Conservation (phyloP, 2,113 vertebrate species). For the Puntigrus tetrazona region DNA sequence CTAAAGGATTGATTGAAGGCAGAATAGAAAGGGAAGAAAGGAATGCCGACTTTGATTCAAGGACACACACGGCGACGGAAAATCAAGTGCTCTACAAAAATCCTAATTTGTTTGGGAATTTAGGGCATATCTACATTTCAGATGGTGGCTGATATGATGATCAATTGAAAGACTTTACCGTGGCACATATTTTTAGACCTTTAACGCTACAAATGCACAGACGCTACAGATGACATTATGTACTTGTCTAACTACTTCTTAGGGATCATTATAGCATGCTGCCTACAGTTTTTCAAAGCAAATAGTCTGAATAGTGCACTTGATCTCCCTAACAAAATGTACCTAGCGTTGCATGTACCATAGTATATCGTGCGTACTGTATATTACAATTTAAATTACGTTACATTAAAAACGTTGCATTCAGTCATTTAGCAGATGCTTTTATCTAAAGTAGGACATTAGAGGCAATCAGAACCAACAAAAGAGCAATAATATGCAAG, state of each 20-base stretch:
- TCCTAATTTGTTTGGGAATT: slow-evolving; percentile 47
- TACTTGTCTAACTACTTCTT: not conserved
- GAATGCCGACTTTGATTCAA: slow-evolving; percentile 66
- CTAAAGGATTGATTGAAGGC: slow-evolving; percentile 78
- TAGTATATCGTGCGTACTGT: too few relatives aligned
- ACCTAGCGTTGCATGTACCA: too few relatives aligned
- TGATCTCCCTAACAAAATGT: too few relatives aligned
- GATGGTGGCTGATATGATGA: slow-evolving; percentile 5
- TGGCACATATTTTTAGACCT: not conserved
- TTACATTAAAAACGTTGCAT: too few relatives aligned
- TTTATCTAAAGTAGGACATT: too few relatives aligned
- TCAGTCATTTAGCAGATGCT: too few relatives aligned
- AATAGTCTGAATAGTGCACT: not conserved
- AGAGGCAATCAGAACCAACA: too few relatives aligned
- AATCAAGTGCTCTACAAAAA: slow-evolving; percentile 35
- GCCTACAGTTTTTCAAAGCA: not conserved
- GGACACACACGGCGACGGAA: slow-evolving; percentile 52
- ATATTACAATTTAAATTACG: too few relatives aligned
- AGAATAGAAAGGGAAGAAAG: slow-evolving; percentile 76
- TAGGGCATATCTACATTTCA: slow-evolving; percentile 43
- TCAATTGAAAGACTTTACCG: not conserved
- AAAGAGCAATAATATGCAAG: too few relatives aligned
- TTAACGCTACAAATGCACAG: not conserved
- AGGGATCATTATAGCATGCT: not conserved
- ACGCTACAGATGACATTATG: not conserved